Percentiles rank a stretch among this genome's conserved stretches.
Evolutionary conservation across 2,797 vertebrate genomes (phyloP).

Genomic region (Amphiprion clarkii): DNA sequence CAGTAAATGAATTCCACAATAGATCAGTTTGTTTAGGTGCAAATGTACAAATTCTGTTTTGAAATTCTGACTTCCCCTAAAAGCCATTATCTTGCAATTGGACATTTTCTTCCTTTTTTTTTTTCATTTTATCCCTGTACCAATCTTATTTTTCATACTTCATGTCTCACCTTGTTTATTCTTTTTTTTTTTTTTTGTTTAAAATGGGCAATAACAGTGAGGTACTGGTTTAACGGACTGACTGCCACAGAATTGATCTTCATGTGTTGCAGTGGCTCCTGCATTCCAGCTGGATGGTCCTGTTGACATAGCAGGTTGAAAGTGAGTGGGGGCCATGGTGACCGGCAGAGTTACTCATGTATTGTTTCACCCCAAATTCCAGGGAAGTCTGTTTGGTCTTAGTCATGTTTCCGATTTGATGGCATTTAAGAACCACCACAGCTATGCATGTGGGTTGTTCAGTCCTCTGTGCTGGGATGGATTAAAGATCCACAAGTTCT

Average conservation of each 20-base stretch:
- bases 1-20: conserved; percentile 1
- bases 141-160: not conserved
- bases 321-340: conserved; percentile 68
- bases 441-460: conserved; percentile 29
- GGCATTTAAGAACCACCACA: conserved; percentile 41
- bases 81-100: conserved; percentile 17
- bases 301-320: conserved; percentile 81
- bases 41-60: not conserved
- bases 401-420: conserved; percentile 73
- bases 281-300: conserved; percentile 75
- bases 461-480: conserved; percentile 15
- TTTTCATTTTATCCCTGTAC: too few relatives aligned
- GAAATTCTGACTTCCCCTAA: conserved; percentile 20
- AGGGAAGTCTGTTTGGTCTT: conserved; percentile 57
- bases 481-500: not conserved
- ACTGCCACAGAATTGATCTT: conserved; percentile 43
- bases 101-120: not conserved
- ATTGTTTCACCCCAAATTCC: conserved; percentile 78
- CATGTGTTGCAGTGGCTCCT: conserved; percentile 48
- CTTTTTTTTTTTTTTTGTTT: not conserved
- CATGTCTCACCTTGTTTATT: not conserved
- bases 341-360: conserved; percentile 56
- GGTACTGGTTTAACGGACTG: conserved; percentile 26
- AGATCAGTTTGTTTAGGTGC: not conserved
- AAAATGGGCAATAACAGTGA: not conserved